Base-by-base conservation (phyloP, 2,113 vertebrate genomes). In the Rhinolophus sinicus region DNA sequence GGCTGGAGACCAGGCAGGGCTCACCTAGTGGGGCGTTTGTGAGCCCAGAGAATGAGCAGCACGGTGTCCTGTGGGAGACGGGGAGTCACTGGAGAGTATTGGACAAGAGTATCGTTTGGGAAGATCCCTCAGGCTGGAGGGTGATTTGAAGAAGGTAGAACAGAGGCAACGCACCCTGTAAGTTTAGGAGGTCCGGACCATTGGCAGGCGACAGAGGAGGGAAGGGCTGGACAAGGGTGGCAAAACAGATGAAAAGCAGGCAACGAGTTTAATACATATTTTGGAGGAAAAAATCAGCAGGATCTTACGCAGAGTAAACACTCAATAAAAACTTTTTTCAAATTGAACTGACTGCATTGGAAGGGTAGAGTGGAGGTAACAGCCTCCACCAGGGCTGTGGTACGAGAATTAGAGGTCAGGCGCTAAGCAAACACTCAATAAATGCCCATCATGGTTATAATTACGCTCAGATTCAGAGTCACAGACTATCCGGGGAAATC, bases 371-470 rank as follows among this genome's bases (percentile, higher is more conserved):
- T 7, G 14, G 44, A 30, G 14, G 19, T 54, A 64, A 19, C 6
- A 26, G 22, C 44, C 69, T 40, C 50, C 33, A 5, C 70, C 76
- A 40, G 14, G 28, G 38, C 22, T 30, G 15, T 82, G 28, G 26
- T 33, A 8, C 1, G 18, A n/a, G 73, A 70, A 18, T 62, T 73
- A 84, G 50, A 35, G 35, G 50, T 64, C 91, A 47, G 70, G 65
- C 8, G 6, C n/a, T 75, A 93, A 84, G 60, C 33, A 88, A 94
- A 84, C 78, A 50, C 21, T 95, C 75, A 52, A 85, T 90, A 75
- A 58, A 72, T 65, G 30, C 15, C 60, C 28, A 8, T 7, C 21
- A 8, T 26, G 10, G 33, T 60, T 8, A 11, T 85, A 65, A 65
- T 58, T 62, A 54, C 60, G 15, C 22, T n/a, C 72, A 44, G 81